Percentiles rank a stretch among this genome's conserved stretches.
Conservation (phyloP, 2,797 vertebrate genomes). For the Gephyroberyx darwinii region DNA sequence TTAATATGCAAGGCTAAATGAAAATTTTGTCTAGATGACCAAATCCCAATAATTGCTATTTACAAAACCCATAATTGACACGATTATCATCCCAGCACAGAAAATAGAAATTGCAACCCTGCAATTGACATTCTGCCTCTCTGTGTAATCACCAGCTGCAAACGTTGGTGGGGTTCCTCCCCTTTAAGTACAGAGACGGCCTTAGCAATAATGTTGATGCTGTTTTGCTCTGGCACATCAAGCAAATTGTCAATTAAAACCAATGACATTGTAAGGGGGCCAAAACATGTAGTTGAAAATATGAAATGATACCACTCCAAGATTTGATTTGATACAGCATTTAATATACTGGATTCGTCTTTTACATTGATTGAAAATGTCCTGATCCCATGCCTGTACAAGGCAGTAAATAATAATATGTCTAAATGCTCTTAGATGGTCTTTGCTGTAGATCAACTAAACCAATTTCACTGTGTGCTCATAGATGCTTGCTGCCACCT, state of each 20-base stretch:
- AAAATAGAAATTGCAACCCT: slow-evolving; percentile 58
- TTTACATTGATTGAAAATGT: neutral
- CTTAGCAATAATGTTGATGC: slow-evolving; percentile 28
- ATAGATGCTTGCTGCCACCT: slow-evolving; percentile 71
- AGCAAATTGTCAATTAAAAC: slow-evolving; percentile 10
- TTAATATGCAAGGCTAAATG: neutral
- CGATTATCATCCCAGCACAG: slow-evolving; percentile 48
- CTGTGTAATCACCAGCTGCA: slow-evolving; percentile 62
- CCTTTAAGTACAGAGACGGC: slow-evolving; percentile 55
- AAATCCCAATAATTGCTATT: slow-evolving; percentile 48
- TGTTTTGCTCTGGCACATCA: slow-evolving; percentile 17
- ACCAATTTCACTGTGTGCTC: neutral
- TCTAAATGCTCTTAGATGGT: neutral
- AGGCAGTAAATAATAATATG: slow-evolving; percentile 9
- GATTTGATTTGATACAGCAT: neutral
- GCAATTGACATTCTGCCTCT: slow-evolving; percentile 42
- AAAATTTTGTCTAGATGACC: slow-evolving; percentile 20
- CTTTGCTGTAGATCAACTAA: neutral
- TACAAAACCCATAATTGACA: slow-evolving; percentile 63
- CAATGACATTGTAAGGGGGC: slow-evolving; percentile 1
- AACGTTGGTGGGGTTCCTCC: slow-evolving; percentile 43
- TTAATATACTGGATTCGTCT: slow-evolving; percentile 11
- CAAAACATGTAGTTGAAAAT: neutral
- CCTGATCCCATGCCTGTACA: slow-evolving; percentile 20
- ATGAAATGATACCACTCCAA: neutral